Evolutionary conservation across 2,113 vertebrate species (phyloP), one percentile per base, ranked within the genome.

Genomic region (Misgurnus mizolepis): DNA sequence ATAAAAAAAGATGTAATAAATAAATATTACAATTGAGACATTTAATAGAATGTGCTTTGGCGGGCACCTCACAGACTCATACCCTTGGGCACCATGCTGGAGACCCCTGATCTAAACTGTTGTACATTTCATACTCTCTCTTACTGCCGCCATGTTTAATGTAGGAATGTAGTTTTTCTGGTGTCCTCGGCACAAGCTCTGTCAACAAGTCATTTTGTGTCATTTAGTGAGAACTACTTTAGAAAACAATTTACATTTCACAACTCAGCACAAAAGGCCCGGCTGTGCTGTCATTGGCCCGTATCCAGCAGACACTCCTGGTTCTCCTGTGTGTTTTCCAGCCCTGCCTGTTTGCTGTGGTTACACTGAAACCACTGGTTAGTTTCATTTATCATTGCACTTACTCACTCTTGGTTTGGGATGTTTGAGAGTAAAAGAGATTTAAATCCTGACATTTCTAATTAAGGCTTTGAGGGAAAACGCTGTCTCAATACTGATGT

Each of bases 171-270:
- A 55, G 14, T 73, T 60, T 56, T 66, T 49, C 56, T 61, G 72
- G 55, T 18, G 55, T 47, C 45, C 45, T 47, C 10, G 4, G 45
- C 10, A 10, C 45, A 47, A 47, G 10, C 45, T 8, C 45, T 8
- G 45, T 58, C 55, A 40, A 71, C 68, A 53, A 34, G 27, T 10
- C 4, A 17, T 62, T 75, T 18, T 75, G 40, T 45, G 73, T 75
- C 73, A 75, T 41, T 6, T 43, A 61, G 55, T 58, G 12, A 65
- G 39, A 60, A 41, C 39, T 47, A 64, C 49, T 62, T 47, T 64
- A 75, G 40, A 64, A 75, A 75, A 14, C 58, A 64, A 75, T 75
- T 75, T 39, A 17, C 22, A 39, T 75, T 75, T 64, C 55, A 55
- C 71, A 74, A 74, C 40, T 45, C 71, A 8, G 71, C 71, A 61